Evolutionary conservation across 92 coral and sea anemone genomes (phyloP), one percentile per base, ranked within the genome.

Genomic region (Metridium senile): DNA sequence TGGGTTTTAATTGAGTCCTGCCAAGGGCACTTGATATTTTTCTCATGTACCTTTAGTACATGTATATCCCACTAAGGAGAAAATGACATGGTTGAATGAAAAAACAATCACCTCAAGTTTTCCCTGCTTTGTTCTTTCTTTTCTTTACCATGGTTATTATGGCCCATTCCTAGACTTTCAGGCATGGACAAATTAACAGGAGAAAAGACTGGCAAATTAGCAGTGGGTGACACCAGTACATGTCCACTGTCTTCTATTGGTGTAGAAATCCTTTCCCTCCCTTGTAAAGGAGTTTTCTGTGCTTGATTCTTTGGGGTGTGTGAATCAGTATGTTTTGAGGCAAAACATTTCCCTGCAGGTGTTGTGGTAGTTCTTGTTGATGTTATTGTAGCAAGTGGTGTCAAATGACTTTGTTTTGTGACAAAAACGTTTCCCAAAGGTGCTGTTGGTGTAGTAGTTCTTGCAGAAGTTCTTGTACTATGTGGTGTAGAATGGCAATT

Each of bases 191-290:
- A 53, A 43, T 78, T 54, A 17, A 92, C 89, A 62, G 97, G 97
- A 29, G 97, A 89, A 78, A 92, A 85, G 39, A 86, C 91, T 23
- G 97, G 93, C 16, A 90, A 82, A 32, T 82, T 76, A 46, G 82
- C 83, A 0, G 87, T 82, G 20, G 91, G 85, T 64, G 87, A 92
- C 47, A 82, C 63, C n/a, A 78, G 67, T 1, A 67, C 63, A 66
- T 86, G 85, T 28, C 77, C 86, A 17, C 69, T 66, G 62, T 92
- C 93, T 46, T 92, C 97, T 19, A 92, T 88, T 18, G 97, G 97
- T 6, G 97, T 92, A 26, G 97, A 92, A 53, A 92, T 92, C 49
- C 93, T 84, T 66, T 81, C 97, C 74, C 93, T 83, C 19, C 73
- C 80, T 32, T 29, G 76, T 26, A 86, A 25, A 27, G 83, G 21